Base-by-base conservation (phyloP, 1,140 invertebrate species). In the Parasteatoda tepidariorum region DNA sequence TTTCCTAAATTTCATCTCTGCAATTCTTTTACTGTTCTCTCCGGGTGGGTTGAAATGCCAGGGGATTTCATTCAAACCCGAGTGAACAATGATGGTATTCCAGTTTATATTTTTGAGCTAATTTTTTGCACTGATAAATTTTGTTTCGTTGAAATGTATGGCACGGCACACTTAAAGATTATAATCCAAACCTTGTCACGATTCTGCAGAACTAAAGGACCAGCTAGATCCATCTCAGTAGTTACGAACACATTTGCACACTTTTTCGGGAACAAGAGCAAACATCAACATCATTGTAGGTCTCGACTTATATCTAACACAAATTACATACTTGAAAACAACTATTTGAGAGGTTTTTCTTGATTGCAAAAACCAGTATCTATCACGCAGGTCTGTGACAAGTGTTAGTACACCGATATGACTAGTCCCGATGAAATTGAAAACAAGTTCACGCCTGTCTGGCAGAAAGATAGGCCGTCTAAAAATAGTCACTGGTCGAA, bases 121-220 rank as follows among this genome's bases (percentile, higher is more conserved):
- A 2, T 59, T 82, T 3, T 67, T 64, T 0, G 64, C 41, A 22
- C 76, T 41, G 2, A 70, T 41, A 48, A 85, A 85, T 41, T 76
- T 68, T 38, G 30, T 68, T 2, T 33, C 76, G 54, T 81, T 70
- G 18, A 78, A 67, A 41, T 67, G 75, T 3, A 78, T 24, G 3
- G 30, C 75, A 41, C 31, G 38, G 0, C 88, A 88, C 2, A 91
- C 7, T 90, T 86, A 68, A 90, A 91, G 4, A 91, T 3, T n/a
- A 85, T 87, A 11, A 90, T 64, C 79, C 89, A 91, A 2, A 85
- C 86, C 71, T 84, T 79, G 7, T 66, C 9, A 7, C 9, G 62
- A 66, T 66, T 6, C 22, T 22, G 31, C n/a, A 68, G 38, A 13
- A 38, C 3, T 33, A 68, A n/a, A n/a, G 31, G 66, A 48, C 66